These are phyloP conservation scores for Caenorhabditis angaria DNA, from an alignment of 2,888 invertebrate species.

Conservation along the genomic window DNA sequence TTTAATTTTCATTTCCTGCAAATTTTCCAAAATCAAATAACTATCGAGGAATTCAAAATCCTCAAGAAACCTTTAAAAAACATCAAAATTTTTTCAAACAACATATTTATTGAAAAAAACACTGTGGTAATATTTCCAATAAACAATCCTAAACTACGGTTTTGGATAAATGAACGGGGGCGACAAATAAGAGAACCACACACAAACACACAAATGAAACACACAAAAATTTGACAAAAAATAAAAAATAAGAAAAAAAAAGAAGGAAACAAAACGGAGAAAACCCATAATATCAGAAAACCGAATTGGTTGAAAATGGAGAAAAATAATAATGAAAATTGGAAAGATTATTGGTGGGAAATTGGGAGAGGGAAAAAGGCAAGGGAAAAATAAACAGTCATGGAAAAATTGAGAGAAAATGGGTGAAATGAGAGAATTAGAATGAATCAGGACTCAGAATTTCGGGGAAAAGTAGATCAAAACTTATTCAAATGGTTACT, in stretches of 20 bases:
- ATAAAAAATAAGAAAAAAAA: not conserved
- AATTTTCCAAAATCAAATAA: too few species aligned
- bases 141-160: not conserved
- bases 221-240: slow-evolving; percentile 1
- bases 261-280: not conserved
- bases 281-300: slow-evolving; percentile 1
- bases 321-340: not conserved
- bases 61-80: too few species aligned
- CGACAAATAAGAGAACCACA: not conserved
- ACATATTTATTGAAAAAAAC: slow-evolving; percentile 8
- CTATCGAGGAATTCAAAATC: too few species aligned
- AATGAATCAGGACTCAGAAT: too few species aligned
- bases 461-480: too few species aligned
- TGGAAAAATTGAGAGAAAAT: not conserved
- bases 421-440: not conserved
- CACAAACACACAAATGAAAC: not conserved
- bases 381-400: not conserved
- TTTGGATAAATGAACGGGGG: not conserved
- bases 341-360: slow-evolving; percentile 5
- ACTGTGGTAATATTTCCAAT: not conserved
- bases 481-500: slow-evolving; percentile 9
- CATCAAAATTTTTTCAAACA: slow-evolving; percentile 6
- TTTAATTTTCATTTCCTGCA: too few species aligned
- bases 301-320: not conserved
- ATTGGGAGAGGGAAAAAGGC: not conserved